Evolutionary conservation across 1,140 invertebrate genomes (phyloP), one percentile per base, ranked within the genome.

Genomic region (Calephelis virginiensis): DNA sequence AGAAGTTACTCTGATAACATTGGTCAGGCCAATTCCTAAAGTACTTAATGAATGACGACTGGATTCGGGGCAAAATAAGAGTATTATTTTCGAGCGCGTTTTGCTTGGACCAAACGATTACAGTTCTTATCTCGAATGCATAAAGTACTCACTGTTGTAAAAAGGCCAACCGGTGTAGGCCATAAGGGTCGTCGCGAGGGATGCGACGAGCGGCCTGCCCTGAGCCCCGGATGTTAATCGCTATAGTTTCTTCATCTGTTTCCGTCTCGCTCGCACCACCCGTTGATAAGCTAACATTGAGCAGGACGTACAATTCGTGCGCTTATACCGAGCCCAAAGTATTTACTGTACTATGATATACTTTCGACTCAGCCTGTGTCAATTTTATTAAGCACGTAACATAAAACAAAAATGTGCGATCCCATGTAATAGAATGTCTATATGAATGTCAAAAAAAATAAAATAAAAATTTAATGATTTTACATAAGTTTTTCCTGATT

Each of bases 241-340:
- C 78, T 14, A 83, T 86, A 43, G 83, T 63, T 64, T 90, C 88
- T 47, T 89, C 86, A 72, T 89, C 86, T 66, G 85, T 90, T 70
- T 90, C 86, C 68, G 86, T 89, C 82, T 89, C 88, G 77, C 86
- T 89, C 79, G 80, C 86, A 82, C 83, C 83, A 8, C 70, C 82
- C 63, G 71, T 75, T 7, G 83, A 81, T 68, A 82, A 72, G 75
- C 86, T 89, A 74, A 79, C 74, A 85, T 63, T 77, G 82, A 88
- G 83, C 82, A 82, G 61, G 81, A 89, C 76, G 75, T 72, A 82
- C 81, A 64, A 17, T 17, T 45, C 60, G 60, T 61, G 60, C 60
- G 43, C 12, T 40, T 40, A 50, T 38, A 40, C 50, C 13, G 8
- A 49, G 63, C 37, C 63, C 12, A 11, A 43, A 64, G 49, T 64